Evolutionary conservation across 1,140 invertebrate genomes (phyloP), one percentile per base, ranked within the genome.

Genomic region (Neotoxoptera formosana): DNA sequence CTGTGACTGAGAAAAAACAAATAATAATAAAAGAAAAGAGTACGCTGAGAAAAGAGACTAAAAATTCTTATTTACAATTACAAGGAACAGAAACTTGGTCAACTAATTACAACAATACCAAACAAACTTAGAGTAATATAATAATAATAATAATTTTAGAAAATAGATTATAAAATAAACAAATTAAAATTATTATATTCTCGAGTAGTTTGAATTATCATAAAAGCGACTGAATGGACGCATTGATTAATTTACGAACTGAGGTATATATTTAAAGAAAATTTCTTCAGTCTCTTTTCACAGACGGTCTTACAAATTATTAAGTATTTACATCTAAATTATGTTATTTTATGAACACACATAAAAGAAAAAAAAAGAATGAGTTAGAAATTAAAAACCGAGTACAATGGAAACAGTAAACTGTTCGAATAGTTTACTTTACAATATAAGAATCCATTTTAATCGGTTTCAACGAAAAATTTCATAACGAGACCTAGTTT

Each of bases 301-400:
- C 90, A 92, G 90, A 34, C 48, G 76, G 45, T 92, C 90, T 92
- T 92, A 92, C 60, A 83, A 48, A 92, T 92, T 92, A 92, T 92
- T 92, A 92, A 90, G 60, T 92, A 92, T 92, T 92, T 92, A 92
- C 90, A 92, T 36, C 45, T 92, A 92, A 92, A 92, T 48, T 83
- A 92, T 92, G 90, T 92, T 81, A 92, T 92, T 92, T 92, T 83
- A 92, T 92, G 90, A 92, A 92, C 90, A 92, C 90, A 92, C 90
- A 92, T 7, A 92, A 92, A 92, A 51, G 23, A 92, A 48, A 51
- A 45, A 53, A 60, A 91, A 45, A 91, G 30, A 48, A 48, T 83
- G 14, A 92, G 67, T 83, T 92, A 83, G 67, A 83, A 92, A 81
- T 83, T 92, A 48, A 92, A 92, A 92, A 90, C 89, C 89, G 56